These are phyloP conservation scores for Lydus trimaculatus DNA, from an alignment of 2,888 invertebrate genomes.

Conservation along the genomic window DNA sequence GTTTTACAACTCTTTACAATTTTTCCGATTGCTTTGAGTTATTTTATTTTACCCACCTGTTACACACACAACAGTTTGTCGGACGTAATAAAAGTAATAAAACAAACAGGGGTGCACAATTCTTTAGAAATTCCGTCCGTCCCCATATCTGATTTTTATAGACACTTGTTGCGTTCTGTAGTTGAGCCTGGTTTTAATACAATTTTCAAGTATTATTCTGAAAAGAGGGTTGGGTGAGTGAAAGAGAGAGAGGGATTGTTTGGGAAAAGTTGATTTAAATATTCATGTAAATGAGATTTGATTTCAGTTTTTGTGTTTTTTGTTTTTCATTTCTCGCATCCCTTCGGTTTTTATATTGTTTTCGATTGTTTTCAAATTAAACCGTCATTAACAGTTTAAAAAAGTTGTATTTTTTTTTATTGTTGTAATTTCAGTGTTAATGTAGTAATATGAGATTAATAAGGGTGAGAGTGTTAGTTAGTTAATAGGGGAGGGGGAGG, in stretches of 20 bases:
- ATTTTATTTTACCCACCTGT: constrained; percentile 60
- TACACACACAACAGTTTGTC: constrained; percentile 53
- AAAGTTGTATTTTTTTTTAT: background rate
- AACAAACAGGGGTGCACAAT: constrained; percentile 57
- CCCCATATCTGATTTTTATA: constrained; percentile 58
- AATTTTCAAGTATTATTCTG: constrained; percentile 49
- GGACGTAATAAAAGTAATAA: constrained; percentile 59
- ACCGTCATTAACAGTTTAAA: background rate
- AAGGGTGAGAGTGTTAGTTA: background rate
- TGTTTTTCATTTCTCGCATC: background rate
- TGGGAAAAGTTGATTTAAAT: constrained; percentile 38
- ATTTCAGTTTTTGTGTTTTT: constrained; percentile 11
- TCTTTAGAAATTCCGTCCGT: constrained; percentile 55
- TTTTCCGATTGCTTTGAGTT: constrained; percentile 52
- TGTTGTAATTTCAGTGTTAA: background rate
- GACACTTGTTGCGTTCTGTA: constrained; percentile 56
- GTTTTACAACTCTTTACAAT: constrained; percentile 43
- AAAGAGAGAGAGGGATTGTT: constrained; percentile 36
- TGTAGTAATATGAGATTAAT: background rate
- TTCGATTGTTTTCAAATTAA: no score
- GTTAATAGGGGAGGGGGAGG: background rate
- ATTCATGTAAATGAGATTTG: constrained; percentile 33
- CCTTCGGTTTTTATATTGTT: no score
- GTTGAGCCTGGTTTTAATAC: constrained; percentile 40
- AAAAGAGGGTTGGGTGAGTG: constrained; percentile 30